Evolutionary conservation across 2,113 vertebrate genomes (phyloP).

Genomic region (Budorcas taxicolor): DNA sequence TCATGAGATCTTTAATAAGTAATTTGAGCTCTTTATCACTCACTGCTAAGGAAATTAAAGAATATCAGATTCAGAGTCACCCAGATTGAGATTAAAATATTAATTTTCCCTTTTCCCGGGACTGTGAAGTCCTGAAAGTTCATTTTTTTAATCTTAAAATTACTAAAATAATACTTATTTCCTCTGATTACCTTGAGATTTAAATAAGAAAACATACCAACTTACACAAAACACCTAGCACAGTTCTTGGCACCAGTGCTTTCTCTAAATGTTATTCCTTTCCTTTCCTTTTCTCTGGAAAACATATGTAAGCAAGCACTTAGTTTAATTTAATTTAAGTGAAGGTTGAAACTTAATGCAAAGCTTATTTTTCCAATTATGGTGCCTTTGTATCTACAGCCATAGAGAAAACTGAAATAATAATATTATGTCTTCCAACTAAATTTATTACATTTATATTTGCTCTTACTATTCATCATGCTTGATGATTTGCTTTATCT

Average conservation of each 20-base stretch:
- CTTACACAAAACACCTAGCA: neutral
- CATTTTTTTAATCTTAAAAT: constrained; percentile 33
- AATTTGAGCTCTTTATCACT: neutral
- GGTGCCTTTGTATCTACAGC: neutral
- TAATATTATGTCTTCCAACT: neutral
- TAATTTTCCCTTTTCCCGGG: neutral
- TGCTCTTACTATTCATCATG: neutral
- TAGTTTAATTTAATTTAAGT: neutral
- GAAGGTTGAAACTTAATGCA: constrained; percentile 6
- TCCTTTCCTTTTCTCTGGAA: constrained; percentile 34
- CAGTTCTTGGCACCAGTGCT: constrained; percentile 20
- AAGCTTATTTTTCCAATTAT: neutral
- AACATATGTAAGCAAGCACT: neutral
- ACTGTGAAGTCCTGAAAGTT: neutral
- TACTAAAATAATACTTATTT: neutral
- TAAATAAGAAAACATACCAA: neutral
- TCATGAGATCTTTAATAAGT: neutral
- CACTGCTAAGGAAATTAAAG: neutral
- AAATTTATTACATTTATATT: neutral
- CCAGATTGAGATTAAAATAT: neutral
- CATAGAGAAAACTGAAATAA: neutral
- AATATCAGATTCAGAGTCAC: neutral
- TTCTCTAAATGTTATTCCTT: constrained; percentile 14
- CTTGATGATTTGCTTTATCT: neutral
- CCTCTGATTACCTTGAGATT: neutral